Conservation (phyloP, 2,797 vertebrate genomes). For the Orestias chungarensis region DNA sequence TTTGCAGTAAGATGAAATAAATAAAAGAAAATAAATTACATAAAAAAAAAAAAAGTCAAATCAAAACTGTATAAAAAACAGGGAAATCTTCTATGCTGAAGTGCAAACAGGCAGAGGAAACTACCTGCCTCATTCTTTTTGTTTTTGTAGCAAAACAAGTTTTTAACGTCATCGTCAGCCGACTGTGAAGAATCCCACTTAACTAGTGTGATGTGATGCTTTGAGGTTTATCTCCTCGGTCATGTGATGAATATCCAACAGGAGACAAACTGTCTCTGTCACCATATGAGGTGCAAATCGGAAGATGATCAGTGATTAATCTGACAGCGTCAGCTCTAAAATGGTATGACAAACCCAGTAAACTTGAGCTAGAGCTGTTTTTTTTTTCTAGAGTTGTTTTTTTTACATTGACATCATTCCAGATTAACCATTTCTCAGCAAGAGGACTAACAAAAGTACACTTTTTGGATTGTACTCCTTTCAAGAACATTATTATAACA, state of each 20-base stretch:
- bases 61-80: neutral
- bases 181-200: neutral
- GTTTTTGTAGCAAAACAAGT: constrained; percentile 11
- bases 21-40: neutral
- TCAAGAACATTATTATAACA: neutral
- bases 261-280: constrained; percentile 38
- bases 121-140: constrained; percentile 11
- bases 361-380: constrained; percentile 2
- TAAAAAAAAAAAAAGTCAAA: neutral
- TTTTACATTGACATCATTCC: constrained; percentile 9
- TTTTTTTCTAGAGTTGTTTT: constrained; percentile 1
- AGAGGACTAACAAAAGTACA: neutral
- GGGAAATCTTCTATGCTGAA: neutral
- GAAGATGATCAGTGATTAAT: constrained; percentile 58
- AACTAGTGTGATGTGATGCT: neutral
- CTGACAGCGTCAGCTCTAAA: constrained; percentile 17
- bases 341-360: constrained; percentile 2
- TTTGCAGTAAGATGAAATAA: neutral
- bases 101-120: constrained; percentile 19
- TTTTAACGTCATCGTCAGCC: constrained; percentile 3
- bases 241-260: constrained; percentile 9
- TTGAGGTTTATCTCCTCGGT: neutral
- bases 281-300: constrained; percentile 35
- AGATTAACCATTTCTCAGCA: neutral
- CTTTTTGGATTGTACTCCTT: neutral